These are phyloP conservation scores for Echeneis naucrates DNA, from an alignment of 2,797 vertebrate genomes.

Conservation along the genomic window DNA sequence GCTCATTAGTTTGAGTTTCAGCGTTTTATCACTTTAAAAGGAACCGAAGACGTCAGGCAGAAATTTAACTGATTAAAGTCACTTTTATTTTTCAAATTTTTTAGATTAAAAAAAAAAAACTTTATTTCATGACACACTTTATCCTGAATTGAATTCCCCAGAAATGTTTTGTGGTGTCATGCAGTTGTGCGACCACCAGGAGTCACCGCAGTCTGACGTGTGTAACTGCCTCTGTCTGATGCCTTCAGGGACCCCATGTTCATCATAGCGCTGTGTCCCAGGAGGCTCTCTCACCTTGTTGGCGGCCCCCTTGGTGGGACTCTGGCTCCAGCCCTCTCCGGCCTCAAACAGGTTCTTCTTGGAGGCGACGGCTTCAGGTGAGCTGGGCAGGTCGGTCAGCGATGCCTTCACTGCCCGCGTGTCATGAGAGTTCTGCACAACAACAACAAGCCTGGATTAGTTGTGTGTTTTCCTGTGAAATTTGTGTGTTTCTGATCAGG, in stretches of 20 bases:
- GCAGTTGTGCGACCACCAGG: neutral
- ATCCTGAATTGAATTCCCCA: too few species aligned
- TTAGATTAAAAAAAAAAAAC: too few species aligned
- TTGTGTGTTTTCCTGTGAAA: neutral
- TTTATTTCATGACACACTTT: too few species aligned
- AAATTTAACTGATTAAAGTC: too few species aligned
- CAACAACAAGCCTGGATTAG: neutral
- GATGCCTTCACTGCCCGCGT: conserved; percentile 80
- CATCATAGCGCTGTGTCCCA: neutral
- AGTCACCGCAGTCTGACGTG: neutral
- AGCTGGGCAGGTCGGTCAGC: conserved; percentile 84
- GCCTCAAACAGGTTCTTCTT: conserved; percentile 94
- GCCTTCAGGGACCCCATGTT: too few species aligned
- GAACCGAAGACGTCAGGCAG: too few species aligned
- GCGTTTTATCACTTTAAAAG: too few species aligned
- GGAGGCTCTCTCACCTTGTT: conserved; percentile 84
- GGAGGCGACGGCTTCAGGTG: conserved; percentile 86
- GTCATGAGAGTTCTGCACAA: conserved; percentile 86
- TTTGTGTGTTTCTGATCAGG: neutral
- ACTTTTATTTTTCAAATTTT: too few species aligned
- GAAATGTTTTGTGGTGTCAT: too few species aligned
- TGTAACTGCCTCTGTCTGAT: too few species aligned
- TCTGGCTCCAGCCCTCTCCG: conserved; percentile 87
- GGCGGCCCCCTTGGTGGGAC: conserved; percentile 65
- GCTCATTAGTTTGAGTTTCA: too few species aligned